Percentiles rank a stretch among this genome's conserved stretches.
Evolutionary conservation across 1,140 invertebrate genomes (phyloP).

Genomic region (Elysia chlorotica): DNA sequence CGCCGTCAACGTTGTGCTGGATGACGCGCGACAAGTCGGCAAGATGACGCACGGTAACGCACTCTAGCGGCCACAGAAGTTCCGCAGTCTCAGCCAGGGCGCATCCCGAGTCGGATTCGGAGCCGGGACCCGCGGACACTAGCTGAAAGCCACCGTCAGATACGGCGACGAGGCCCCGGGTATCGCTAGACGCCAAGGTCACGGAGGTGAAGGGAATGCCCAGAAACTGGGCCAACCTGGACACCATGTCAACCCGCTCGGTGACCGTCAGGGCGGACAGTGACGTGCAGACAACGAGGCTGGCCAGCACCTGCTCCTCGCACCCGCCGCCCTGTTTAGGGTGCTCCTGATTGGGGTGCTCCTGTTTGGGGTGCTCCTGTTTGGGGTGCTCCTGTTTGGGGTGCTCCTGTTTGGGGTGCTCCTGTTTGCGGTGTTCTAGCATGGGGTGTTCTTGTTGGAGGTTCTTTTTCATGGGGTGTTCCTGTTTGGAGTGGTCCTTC

Average conservation of each 20-base stretch:
- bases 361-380: too few species aligned
- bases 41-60: constrained; percentile 23
- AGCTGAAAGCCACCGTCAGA: constrained; percentile 26
- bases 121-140: constrained; percentile 30
- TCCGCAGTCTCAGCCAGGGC: constrained; percentile 21
- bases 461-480: too few species aligned
- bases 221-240: constrained; percentile 14
- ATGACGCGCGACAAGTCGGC: constrained; percentile 25
- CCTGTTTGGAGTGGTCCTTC: too few species aligned
- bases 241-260: not conserved
- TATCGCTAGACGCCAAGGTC: not conserved
- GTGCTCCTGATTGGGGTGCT: too few species aligned
- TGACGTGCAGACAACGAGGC: constrained; percentile 18
- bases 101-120: constrained; percentile 12
- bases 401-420: too few species aligned
- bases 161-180: constrained; percentile 5
- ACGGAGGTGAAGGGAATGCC: not conserved
- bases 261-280: not conserved
- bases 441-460: too few species aligned
- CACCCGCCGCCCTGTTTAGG: too few species aligned
- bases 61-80: constrained; percentile 27
- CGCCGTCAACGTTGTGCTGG: constrained; percentile 31
- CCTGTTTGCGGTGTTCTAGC: too few species aligned
- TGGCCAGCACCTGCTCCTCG: constrained; percentile 17
- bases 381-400: too few species aligned